These are phyloP conservation scores for Ammodytes marinus DNA, from an alignment of 2,113 vertebrate genomes.

Conservation along the genomic window DNA sequence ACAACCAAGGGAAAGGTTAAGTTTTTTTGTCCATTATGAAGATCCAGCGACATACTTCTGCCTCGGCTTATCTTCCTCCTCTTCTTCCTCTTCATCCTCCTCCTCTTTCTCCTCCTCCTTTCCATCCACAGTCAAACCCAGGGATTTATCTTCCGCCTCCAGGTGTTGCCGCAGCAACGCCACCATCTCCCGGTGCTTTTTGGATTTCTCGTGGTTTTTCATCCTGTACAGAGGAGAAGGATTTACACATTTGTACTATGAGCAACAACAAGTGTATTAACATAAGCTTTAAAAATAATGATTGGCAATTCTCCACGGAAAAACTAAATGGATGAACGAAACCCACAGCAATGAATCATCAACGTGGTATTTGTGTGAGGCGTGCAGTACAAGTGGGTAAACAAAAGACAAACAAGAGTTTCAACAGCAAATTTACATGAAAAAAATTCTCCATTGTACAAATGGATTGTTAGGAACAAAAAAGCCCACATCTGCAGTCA, in stretches of 20 bases:
- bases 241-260: neutral
- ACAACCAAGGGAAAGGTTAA: neutral
- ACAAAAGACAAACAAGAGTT: neutral
- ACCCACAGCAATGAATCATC: neutral
- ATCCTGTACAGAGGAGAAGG: conserved; percentile 81
- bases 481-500: no score
- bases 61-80: conserved; percentile 79
- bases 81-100: conserved; percentile 63
- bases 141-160: conserved; percentile 88
- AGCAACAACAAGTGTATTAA: neutral
- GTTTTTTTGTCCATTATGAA: neutral
- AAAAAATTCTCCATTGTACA: neutral
- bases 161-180: conserved; percentile 91
- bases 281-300: neutral
- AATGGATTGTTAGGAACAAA: neutral
- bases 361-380: neutral
- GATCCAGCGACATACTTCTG: conserved; percentile 85
- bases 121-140: conserved; percentile 66
- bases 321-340: neutral
- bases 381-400: neutral
- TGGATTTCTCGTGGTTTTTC: conserved; percentile 96
- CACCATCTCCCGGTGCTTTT: conserved; percentile 96
- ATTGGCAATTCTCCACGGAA: neutral
- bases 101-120: conserved; percentile 68
- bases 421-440: neutral